These are phyloP conservation scores for Megaptera novaeangliae DNA, from an alignment of 2,113 vertebrate species.

Conservation along the genomic window DNA sequence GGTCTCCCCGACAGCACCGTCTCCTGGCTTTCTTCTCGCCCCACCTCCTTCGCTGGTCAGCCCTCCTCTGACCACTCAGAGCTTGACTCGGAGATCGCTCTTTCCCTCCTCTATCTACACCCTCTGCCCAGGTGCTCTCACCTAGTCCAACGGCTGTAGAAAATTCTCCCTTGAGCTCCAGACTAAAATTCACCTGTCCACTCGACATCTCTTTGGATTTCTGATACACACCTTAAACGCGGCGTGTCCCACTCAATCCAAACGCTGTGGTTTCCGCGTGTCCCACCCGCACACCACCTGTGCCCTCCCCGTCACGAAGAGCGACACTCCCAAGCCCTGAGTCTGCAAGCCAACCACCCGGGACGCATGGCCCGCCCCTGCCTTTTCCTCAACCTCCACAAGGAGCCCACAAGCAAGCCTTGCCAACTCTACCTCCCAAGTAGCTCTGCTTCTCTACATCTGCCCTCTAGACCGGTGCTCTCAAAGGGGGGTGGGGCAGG, in stretches of 20 bases:
- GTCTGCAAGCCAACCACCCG: background rate
- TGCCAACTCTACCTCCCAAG: no score
- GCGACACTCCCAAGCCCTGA: background rate
- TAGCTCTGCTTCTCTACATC: background rate
- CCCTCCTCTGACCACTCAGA: background rate
- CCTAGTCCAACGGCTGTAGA: background rate
- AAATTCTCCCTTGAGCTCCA: background rate
- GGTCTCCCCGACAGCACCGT: background rate
- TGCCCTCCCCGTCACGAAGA: no score
- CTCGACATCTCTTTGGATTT: background rate
- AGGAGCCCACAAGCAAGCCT: background rate
- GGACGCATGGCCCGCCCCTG: background rate
- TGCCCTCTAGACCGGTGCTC: background rate
- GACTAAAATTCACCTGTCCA: background rate
- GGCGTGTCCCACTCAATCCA: background rate
- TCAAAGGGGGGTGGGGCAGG: accelerated
- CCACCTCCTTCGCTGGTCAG: background rate
- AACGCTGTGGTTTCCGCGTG: background rate
- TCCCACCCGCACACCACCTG: background rate
- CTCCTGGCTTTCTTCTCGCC: background rate
- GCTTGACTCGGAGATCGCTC: accelerated
- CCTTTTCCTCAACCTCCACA: background rate
- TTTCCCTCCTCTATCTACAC: no score
- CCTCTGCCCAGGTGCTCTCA: background rate
- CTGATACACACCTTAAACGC: background rate